These are phyloP conservation scores for Beroe forskalii DNA, from an alignment of 37 sponge, comb jelly and placozoan genomes.

Conservation along the genomic window DNA sequence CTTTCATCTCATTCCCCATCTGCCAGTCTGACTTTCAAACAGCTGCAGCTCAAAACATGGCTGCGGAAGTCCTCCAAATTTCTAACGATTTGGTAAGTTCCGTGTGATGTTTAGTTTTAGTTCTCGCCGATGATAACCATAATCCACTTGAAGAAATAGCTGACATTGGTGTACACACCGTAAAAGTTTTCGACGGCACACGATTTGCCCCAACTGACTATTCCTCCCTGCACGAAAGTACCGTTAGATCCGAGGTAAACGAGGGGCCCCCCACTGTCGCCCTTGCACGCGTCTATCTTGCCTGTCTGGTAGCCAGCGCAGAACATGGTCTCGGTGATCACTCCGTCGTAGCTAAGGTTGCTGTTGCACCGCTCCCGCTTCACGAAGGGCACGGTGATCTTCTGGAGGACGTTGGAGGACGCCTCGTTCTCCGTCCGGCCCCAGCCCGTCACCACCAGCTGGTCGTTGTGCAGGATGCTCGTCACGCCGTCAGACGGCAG, in stretches of 20 bases:
- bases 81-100: too few relatives aligned
- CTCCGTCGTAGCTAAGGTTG: background rate
- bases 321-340: slow-evolving; percentile 59
- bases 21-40: too few relatives aligned
- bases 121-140: slow-evolving; percentile 2
- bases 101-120: too few relatives aligned
- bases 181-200: slow-evolving; percentile 49
- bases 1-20: too few relatives aligned
- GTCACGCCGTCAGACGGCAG: slow-evolving; percentile 19
- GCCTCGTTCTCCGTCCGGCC: background rate
- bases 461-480: background rate
- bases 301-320: slow-evolving; percentile 56
- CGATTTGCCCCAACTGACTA: slow-evolving; percentile 59
- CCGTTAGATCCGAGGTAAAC: slow-evolving; percentile 40
- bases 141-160: slow-evolving; percentile 39
- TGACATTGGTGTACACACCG: slow-evolving; percentile 63
- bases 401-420: background rate
- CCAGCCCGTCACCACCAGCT: slow-evolving; percentile 53
- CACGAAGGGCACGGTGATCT: slow-evolving; percentile 38
- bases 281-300: slow-evolving; percentile 59
- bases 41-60: too few relatives aligned
- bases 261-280: slow-evolving; percentile 66
- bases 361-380: slow-evolving; percentile 48
- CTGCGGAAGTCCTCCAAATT: too few relatives aligned
- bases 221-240: slow-evolving; percentile 47